Base-by-base conservation (phyloP, 2,888 invertebrate species). In the Macaria liturata region DNA sequence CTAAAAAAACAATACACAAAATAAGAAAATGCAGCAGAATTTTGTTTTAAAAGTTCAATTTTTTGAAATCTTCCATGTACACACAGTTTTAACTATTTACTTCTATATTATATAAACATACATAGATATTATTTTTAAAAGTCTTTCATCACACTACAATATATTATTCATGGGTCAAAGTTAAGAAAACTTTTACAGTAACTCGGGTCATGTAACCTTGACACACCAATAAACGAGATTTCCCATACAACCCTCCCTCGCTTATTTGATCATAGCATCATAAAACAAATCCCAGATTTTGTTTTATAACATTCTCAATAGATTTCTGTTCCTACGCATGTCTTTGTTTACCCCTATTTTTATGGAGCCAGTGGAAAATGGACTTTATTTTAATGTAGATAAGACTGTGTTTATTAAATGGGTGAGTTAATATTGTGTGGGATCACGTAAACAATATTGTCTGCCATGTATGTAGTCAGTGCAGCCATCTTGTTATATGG, bases 361-460 rank as follows among this genome's bases (percentile, higher is more conserved):
- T 4, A 8, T 6, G 32, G 0, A 1, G 20, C 9, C 32, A 5
- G 7, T 34, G 8, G 5, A 67, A 48, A 54, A 32, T 46, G 8
- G 20, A 49, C 59, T 46, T 31, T 59, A 54, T 49, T 0, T 0
- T 1, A 9, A 5, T 8, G 9, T 0, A 0, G 0, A 44, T 59
- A 64, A 40, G 47, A 64, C 59, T 47, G 7, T 32, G 4, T 62
- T 63, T 66, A 1, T 32, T 52, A 4, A 48, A 32, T 5, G 8
- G n/a, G 50, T 37, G 44, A 49, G 57, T 57, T 59, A 61, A 62
- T 69, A 67, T 65, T 59, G 54, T 55, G 59, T 59, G 34, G 52
- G 31, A 59, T 66, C 66, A 69, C 66, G 67, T 68, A 68, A 69
- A 68, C 68, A 68, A 69, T 69, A 68, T 67, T 62, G 66, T 64